A percentile compares a stretch with the other conserved stretches of the same genome.
Conservation (phyloP, 2,888 invertebrate genomes). For the Strigamia maritima region DNA sequence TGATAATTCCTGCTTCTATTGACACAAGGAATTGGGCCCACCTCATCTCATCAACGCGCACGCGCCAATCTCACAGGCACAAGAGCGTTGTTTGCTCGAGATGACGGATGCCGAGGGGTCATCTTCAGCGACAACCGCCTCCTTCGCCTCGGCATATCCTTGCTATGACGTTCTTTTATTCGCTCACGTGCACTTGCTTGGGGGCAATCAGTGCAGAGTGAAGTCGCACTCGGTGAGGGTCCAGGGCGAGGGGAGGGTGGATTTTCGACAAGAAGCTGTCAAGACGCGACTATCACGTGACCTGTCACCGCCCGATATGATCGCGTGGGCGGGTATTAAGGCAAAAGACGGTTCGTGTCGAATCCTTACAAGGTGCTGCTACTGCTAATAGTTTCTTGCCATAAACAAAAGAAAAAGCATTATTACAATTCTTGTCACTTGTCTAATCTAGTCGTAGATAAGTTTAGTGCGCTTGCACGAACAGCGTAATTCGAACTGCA, state of each 20-base stretch:
- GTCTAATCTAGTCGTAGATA: background rate
- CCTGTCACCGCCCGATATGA: constrained; percentile 15
- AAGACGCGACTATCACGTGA: constrained; percentile 15
- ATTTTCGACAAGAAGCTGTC: constrained; percentile 15
- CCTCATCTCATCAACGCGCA: constrained; percentile 15
- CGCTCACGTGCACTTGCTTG: constrained; percentile 10
- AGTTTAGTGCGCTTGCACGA: background rate
- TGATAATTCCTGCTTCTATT: constrained; percentile 36
- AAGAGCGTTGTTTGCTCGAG: constrained; percentile 15
- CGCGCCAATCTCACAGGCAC: constrained; percentile 15
- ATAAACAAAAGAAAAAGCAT: background rate
- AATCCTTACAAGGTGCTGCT: background rate
- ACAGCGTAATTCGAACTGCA: background rate
- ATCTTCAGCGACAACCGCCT: background rate
- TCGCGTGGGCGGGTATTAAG: constrained; percentile 10
- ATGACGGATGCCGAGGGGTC: constrained; percentile 15
- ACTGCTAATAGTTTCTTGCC: background rate
- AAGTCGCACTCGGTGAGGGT: constrained; percentile 10
- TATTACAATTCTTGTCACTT: constrained; percentile 10
- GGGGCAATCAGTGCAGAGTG: constrained; percentile 15
- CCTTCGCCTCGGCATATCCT: constrained; percentile 1
- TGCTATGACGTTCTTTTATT: constrained; percentile 5
- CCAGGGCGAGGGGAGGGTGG: background rate
- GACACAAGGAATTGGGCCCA: constrained; percentile 36
- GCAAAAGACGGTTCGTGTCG: constrained; percentile 10